These are phyloP conservation scores for Himalopsyche phryganea DNA, from an alignment of 1,140 invertebrate genomes.

Conservation along the genomic window DNA sequence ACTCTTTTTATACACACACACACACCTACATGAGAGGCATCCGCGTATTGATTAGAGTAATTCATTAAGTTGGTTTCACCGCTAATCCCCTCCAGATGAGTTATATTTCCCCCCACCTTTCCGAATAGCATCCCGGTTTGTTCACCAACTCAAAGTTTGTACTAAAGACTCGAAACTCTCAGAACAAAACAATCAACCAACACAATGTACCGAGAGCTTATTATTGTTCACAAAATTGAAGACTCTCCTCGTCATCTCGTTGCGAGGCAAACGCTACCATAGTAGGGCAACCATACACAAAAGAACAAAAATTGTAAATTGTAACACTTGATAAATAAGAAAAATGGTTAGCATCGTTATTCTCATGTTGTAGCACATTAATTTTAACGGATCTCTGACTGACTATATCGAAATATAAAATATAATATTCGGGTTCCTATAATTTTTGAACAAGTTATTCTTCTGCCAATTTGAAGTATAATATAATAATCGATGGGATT, in stretches of 20 bases:
- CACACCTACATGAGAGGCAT: neutral
- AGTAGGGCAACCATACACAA: too few species aligned
- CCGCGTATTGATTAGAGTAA: conserved; percentile 19
- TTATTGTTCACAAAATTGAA: conserved; percentile 7
- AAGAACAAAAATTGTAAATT: neutral
- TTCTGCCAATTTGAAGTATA: too few species aligned
- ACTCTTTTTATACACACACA: too few species aligned
- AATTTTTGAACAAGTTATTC: too few species aligned
- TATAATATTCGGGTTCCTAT: too few species aligned
- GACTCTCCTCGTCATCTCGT: neutral
- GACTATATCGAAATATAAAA: too few species aligned
- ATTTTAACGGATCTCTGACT: too few species aligned
- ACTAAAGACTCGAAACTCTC: neutral
- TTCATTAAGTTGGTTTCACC: conserved; percentile 17
- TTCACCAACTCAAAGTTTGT: neutral
- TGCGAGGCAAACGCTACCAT: neutral
- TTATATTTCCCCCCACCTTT: neutral
- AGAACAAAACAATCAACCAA: conserved; percentile 2
- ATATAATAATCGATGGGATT: too few species aligned
- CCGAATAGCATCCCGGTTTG: neutral
- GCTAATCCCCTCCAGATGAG: conserved; percentile 8
- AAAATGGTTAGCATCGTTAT: too few species aligned
- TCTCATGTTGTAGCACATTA: too few species aligned
- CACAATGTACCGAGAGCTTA: conserved; percentile 1
- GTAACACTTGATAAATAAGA: too few species aligned